Evolutionary conservation across 2,888 invertebrate species (phyloP).

Genomic region (Pterostichus madidus): DNA sequence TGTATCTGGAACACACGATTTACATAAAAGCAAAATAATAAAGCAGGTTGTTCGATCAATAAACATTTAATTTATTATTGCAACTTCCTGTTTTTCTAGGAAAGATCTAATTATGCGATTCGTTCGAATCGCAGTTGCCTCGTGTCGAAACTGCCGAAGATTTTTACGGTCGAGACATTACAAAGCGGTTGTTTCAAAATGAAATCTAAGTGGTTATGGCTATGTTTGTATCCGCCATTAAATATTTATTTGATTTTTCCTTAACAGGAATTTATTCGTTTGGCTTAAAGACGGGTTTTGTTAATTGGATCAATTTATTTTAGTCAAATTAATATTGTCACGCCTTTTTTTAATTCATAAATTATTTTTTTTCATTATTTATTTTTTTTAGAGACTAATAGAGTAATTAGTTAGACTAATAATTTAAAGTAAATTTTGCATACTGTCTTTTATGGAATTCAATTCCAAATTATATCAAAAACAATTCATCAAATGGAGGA

Average conservation of each 20-base stretch:
- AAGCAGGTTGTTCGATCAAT: conserved; percentile 61
- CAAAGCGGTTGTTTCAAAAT: conserved; percentile 52
- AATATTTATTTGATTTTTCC: conserved; percentile 14
- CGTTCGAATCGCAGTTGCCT: conserved; percentile 1
- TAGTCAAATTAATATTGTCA: no score
- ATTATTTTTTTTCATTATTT: no score
- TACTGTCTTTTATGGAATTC: no score
- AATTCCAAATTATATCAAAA: no score
- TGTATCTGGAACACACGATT: conserved; percentile 61
- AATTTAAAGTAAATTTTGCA: no score
- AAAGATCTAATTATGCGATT: conserved; percentile 57
- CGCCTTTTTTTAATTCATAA: no score
- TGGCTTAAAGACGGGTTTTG: no score
- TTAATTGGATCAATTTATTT: no score
- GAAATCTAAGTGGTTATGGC: conserved; percentile 32
- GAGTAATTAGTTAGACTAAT: no score
- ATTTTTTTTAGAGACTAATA: no score
- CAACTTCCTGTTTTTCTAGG: conserved; percentile 64
- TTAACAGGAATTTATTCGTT: not conserved
- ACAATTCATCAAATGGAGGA: no score
- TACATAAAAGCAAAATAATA: conserved; percentile 64
- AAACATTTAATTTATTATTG: conserved; percentile 64
- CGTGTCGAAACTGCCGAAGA: conserved; percentile 40
- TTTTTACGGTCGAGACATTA: conserved; percentile 20
- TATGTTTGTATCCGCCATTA: conserved; percentile 27